phyloP scores from a whole-genome alignment of 2,113 vertebrate species.

The Gasterosteus aculeatus region DNA sequence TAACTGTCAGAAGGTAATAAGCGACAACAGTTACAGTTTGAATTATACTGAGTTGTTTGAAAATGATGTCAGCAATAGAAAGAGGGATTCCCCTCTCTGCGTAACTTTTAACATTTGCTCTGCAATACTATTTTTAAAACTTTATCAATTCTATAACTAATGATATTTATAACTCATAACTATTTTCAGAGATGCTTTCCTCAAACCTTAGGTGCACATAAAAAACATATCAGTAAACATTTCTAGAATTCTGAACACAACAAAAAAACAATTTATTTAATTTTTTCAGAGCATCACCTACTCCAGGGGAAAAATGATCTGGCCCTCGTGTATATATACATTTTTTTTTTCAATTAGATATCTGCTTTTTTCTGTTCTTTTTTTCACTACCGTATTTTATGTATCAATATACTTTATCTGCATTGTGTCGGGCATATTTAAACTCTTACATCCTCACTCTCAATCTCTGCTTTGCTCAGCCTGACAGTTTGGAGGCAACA shows the following conservation, averaged over 20 bases:
- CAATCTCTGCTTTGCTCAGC: background rate
- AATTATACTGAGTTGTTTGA: conserved; percentile 44
- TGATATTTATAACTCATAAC: conserved; percentile 2
- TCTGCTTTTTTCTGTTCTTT: background rate
- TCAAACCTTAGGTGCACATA: conserved; percentile 24
- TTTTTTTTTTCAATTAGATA: conserved; percentile 18
- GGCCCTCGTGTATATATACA: background rate
- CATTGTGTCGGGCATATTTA: conserved; percentile 3
- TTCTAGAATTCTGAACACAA: background rate
- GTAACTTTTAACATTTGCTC: conserved; percentile 3
- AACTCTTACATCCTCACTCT: background rate
- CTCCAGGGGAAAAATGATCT: conserved; percentile 1
- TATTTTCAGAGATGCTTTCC: conserved; percentile 1
- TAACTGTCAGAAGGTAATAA: conserved; percentile 77
- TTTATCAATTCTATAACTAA: conserved; percentile 5
- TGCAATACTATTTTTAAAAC: conserved; percentile 16
- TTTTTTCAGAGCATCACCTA: background rate
- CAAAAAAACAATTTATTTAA: conserved; percentile 16
- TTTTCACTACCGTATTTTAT: background rate
- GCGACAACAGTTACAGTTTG: conserved; percentile 59
- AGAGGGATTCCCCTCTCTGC: conserved; percentile 3
- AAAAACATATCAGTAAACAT: conserved; percentile 1
- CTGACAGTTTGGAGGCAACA: background rate
- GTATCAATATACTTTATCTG: conserved; percentile 6
- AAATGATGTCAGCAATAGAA: conserved; percentile 24